A percentile compares a stretch with the other conserved stretches of the same genome.
Conservation (phyloP, 1,140 invertebrate genomes). For the Sogatella furcifera region DNA sequence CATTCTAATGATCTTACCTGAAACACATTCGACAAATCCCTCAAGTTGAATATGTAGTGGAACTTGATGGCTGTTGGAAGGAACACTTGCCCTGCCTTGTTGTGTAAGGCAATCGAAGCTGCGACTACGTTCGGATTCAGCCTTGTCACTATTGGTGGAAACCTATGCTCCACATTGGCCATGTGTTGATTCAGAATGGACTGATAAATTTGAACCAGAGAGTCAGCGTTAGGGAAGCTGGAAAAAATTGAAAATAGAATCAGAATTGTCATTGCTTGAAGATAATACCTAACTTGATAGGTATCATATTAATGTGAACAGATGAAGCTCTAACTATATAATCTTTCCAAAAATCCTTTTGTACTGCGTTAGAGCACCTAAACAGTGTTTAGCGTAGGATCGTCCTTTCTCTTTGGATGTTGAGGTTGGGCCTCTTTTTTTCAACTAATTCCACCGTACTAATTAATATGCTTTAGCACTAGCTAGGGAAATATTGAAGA, state of each 20-base stretch:
- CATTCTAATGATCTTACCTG: slow-evolving; percentile 40
- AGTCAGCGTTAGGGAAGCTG: slow-evolving; percentile 78
- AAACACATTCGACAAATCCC: slow-evolving; percentile 88
- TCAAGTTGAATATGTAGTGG: slow-evolving; percentile 92
- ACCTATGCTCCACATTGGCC: slow-evolving; percentile 65
- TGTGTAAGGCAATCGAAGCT: slow-evolving; percentile 73
- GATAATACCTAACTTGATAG: too few relatives aligned
- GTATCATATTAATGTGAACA: too few relatives aligned
- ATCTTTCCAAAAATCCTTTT: too few relatives aligned
- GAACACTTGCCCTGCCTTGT: slow-evolving; percentile 75
- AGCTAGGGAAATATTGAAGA: too few relatives aligned
- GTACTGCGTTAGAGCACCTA: too few relatives aligned
- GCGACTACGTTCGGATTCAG: slow-evolving; percentile 54
- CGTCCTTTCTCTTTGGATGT: too few relatives aligned
- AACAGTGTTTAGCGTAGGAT: too few relatives aligned
- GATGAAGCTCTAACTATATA: too few relatives aligned
- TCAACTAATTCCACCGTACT: too few relatives aligned
- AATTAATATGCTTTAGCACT: too few relatives aligned
- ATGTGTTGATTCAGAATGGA: slow-evolving; percentile 82
- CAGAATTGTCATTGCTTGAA: too few relatives aligned
- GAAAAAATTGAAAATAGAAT: slow-evolving; percentile 2
- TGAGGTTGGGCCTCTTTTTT: too few relatives aligned
- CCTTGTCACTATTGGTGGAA: slow-evolving; percentile 43
- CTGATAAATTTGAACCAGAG: slow-evolving; percentile 80
- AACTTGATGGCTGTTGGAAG: slow-evolving; percentile 92